A percentile compares a stretch with the other conserved stretches of the same genome.
phyloP scores from a whole-genome alignment of 2,888 invertebrate genomes.

The Merodon equestris region DNA sequence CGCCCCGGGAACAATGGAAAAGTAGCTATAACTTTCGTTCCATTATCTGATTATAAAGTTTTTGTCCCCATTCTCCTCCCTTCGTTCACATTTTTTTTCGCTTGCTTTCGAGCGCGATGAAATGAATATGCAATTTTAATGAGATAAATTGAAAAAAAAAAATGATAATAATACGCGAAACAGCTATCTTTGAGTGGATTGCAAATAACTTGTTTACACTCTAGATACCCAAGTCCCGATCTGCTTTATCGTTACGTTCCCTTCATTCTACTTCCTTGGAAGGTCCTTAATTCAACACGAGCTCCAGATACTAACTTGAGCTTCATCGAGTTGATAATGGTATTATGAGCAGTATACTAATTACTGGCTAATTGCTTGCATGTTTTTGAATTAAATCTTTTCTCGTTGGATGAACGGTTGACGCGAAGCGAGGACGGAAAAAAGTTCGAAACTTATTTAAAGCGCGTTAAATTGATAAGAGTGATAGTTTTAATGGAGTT shows the following conservation, averaged over 20 bases:
- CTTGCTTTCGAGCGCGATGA: slow-evolving; percentile 7
- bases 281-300: slow-evolving; percentile 23
- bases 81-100: no score
- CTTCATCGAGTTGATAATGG: slow-evolving; percentile 3
- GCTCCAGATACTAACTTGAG: not conserved
- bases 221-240: slow-evolving; percentile 17
- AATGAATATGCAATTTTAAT: slow-evolving; percentile 63
- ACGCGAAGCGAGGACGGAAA: not conserved
- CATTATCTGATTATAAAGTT: slow-evolving; percentile 56
- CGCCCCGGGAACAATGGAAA: not conserved
- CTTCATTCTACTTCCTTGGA: not conserved
- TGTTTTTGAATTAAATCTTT: slow-evolving; percentile 61
- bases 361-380: slow-evolving; percentile 66
- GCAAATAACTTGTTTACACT: slow-evolving; percentile 64
- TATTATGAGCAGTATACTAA: slow-evolving; percentile 55
- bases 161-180: no score
- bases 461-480: slow-evolving; percentile 11
- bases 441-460: slow-evolving; percentile 50
- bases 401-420: not conserved
- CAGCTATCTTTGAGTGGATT: slow-evolving; percentile 52
- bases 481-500: no score
- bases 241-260: not conserved
- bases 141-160: slow-evolving; percentile 56
- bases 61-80: not conserved
- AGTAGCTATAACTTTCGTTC: slow-evolving; percentile 26